Percentiles rank a stretch among this genome's conserved stretches.
phyloP scores from a whole-genome alignment of 2,113 vertebrate genomes.

The Colossoma macropomum region DNA sequence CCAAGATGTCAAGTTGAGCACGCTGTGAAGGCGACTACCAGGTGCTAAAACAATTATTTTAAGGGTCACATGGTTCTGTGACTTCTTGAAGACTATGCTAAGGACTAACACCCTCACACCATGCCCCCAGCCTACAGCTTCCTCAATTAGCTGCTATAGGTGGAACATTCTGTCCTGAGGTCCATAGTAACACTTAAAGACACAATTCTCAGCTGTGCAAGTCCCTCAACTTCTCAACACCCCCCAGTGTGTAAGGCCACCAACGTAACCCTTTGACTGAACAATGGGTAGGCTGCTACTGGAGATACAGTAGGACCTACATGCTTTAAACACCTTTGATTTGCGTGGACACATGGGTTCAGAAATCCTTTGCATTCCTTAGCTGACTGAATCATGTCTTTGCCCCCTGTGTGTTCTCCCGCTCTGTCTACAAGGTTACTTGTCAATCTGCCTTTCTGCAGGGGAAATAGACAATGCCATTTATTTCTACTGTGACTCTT shows the following conservation, averaged over 20 bases:
- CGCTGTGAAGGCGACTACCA: slow-evolving; percentile 13
- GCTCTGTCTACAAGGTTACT: neutral
- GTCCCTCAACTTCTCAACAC: slow-evolving; percentile 31
- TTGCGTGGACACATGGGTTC: slow-evolving; percentile 12
- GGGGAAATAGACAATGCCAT: no score
- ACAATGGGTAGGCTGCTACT: slow-evolving; percentile 19
- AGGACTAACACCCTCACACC: slow-evolving; percentile 16
- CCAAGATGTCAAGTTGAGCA: neutral
- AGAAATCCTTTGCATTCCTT: neutral
- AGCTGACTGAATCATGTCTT: neutral
- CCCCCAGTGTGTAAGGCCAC: slow-evolving; percentile 18
- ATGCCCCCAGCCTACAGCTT: slow-evolving; percentile 7
- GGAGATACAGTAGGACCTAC: neutral
- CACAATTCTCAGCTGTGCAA: slow-evolving; percentile 43
- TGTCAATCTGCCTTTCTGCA: neutral
- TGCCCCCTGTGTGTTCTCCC: neutral
- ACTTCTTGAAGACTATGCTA: slow-evolving; percentile 37
- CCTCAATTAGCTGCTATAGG: slow-evolving; percentile 12
- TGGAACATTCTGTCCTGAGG: slow-evolving; percentile 36
- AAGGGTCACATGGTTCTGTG: neutral
- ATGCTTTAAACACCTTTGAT: neutral
- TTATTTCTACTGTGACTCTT: no score
- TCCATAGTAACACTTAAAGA: slow-evolving; percentile 6
- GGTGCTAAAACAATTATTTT: slow-evolving; percentile 33
- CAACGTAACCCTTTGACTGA: slow-evolving; percentile 30